These are phyloP conservation scores for Musca domestica DNA, from an alignment of 1,140 invertebrate species.

Conservation along the genomic window DNA sequence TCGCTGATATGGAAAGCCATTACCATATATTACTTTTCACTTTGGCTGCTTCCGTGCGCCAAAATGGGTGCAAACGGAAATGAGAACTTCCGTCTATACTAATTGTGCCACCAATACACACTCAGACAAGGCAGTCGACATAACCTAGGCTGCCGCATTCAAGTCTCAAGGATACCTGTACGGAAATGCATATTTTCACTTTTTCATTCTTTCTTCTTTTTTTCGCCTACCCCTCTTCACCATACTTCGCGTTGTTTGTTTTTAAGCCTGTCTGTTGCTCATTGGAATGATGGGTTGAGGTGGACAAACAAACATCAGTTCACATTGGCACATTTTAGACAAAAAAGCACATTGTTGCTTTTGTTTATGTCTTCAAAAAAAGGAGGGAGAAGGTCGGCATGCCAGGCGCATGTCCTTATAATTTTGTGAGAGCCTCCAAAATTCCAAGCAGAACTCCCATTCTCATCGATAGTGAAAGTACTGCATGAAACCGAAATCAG, in stretches of 20 bases:
- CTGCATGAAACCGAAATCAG: background rate
- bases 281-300: no score
- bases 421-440: background rate
- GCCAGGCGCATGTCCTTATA: background rate
- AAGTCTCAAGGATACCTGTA: constrained; percentile 16
- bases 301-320: background rate
- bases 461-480: no score
- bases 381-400: background rate
- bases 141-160: no score
- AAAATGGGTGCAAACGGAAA: constrained; percentile 12
- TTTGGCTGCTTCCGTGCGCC: no score
- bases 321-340: background rate
- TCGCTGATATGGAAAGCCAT: background rate
- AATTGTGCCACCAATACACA: background rate
- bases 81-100: constrained; percentile 10
- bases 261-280: no score
- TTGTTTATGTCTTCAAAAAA: constrained; percentile 1
- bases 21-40: background rate
- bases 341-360: constrained; percentile 18
- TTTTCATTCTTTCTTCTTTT: constrained; percentile 8
- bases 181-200: constrained; percentile 12
- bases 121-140: background rate
- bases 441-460: background rate
- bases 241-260: no score
- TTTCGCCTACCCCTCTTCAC: background rate